Percentiles rank a stretch among this genome's conserved stretches.
Conservation (phyloP, 2,797 vertebrate genomes). For the Rhyacichthys aspro region DNA sequence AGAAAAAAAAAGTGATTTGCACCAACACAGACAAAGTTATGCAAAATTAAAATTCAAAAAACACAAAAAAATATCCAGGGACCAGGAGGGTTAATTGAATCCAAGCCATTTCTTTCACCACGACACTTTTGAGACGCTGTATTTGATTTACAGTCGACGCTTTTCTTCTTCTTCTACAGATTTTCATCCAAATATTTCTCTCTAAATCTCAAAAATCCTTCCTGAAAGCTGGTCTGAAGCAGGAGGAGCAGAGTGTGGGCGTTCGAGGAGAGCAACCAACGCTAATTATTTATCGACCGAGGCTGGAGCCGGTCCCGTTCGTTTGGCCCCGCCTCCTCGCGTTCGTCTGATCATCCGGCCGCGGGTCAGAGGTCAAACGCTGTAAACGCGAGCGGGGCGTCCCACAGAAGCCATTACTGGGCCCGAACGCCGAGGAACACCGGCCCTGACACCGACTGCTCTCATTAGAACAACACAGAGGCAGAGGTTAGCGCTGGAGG, state of each 20-base stretch:
- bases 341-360: conserved; percentile 32
- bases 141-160: too few relatives aligned
- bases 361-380: conserved; percentile 65
- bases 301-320: background rate
- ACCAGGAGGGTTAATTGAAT: too few relatives aligned
- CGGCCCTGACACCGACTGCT: conserved; percentile 24
- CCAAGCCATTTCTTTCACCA: too few relatives aligned
- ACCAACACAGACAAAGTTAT: too few relatives aligned
- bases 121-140: too few relatives aligned
- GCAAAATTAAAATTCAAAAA: too few relatives aligned
- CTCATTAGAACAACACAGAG: conserved; percentile 63
- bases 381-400: conserved; percentile 60
- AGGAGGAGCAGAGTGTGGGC: conserved; percentile 3
- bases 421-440: conserved; percentile 37
- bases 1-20: too few relatives aligned
- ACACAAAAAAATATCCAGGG: too few relatives aligned
- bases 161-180: too few relatives aligned
- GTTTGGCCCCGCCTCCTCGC: conserved; percentile 1
- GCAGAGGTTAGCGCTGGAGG: conserved; percentile 7
- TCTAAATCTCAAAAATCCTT: background rate
- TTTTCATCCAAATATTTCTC: too few relatives aligned
- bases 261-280: background rate
- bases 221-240: background rate
- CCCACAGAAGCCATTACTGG: conserved; percentile 65
- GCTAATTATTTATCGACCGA: conserved; percentile 12